Percentiles rank a stretch among this genome's conserved stretches.
phyloP scores from a whole-genome alignment of 2,797 vertebrate genomes.

The Chaenodraco wilsoni region DNA sequence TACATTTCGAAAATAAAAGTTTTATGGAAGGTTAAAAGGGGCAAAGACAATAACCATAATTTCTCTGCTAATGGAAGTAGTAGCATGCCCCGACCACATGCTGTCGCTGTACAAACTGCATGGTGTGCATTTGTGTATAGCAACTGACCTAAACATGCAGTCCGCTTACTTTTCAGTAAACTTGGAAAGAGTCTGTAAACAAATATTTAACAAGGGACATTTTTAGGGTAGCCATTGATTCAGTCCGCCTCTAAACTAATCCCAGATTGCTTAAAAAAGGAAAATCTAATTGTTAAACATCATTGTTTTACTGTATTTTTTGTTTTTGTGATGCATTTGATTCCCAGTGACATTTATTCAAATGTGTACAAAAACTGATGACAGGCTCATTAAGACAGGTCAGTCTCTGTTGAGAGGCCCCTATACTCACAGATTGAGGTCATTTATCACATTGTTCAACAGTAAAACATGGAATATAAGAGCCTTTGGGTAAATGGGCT shows the following conservation, averaged over 20 bases:
- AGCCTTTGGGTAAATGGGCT: conserved; percentile 36
- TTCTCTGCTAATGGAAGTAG: neutral
- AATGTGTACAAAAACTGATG: conserved; percentile 30
- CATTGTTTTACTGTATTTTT: neutral
- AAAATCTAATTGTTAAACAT: neutral
- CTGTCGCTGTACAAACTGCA: conserved; percentile 43
- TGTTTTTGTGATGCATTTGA: conserved; percentile 2
- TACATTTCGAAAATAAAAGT: neutral
- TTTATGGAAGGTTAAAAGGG: neutral
- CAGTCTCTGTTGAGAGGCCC: conserved; percentile 31
- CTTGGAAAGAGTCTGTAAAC: neutral
- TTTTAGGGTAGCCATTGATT: neutral
- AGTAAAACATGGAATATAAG: conserved; percentile 28
- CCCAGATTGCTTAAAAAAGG: neutral
- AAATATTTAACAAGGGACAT: neutral
- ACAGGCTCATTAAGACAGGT: conserved; percentile 37
- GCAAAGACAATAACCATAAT: neutral
- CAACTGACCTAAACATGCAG: conserved; percentile 55
- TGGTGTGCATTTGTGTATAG: conserved; percentile 43
- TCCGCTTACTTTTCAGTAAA: conserved; percentile 17
- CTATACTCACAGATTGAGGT: conserved; percentile 41
- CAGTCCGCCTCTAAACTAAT: neutral
- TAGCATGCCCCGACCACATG: conserved; percentile 39
- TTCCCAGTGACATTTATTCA: neutral
- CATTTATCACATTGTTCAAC: conserved; percentile 57